Base-by-base conservation (phyloP, 2,113 vertebrate genomes). In the Benitochromis conjunctus region DNA sequence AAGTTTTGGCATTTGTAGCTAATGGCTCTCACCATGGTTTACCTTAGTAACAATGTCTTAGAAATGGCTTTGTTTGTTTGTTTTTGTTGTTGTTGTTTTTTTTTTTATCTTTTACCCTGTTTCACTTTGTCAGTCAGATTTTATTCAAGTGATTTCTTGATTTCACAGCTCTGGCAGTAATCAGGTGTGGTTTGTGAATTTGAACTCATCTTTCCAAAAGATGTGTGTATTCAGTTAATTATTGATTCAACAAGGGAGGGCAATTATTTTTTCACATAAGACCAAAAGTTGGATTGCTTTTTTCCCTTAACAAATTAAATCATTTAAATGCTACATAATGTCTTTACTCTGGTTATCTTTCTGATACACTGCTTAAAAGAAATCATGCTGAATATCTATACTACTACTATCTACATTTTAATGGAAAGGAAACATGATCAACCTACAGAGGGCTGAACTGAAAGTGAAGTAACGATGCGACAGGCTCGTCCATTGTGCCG, bases 141-240 rank as follows among this genome's bases (percentile, higher is more conserved):
- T 7, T 53, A 19, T 54, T 34, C 4, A 58, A 36, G 29, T 36
- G 58, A 11, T 11, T 62, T 62, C 29, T 62, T 36, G 31, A 64
- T 4, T 36, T n/a, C 31, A 12, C 60, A 64, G 34, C 36, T n/a
- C 34, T 64, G 34, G 12, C 56, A 58, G 58, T 3, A 2, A 62
- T 64, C 60, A 38, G 58, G 0, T 21, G 36, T 66, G 36, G 2
- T 4, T 0, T 21, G 62, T 62, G 16, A 62, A 62, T 34, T 19
- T 1, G 0, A 19, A 0, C 2, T 38, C 1, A 1, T 19, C 10
- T n/a, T 64, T 66, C 62, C 62, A 38, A 21, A 66, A 21, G 0
- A 66, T 9, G 19, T 1, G 2, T n/a, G 19, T 13, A 5, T n/a
- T 8, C 19, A 13, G 10, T 41, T 38, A 41, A 14, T 41, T 8